Evolutionary conservation across 2,113 vertebrate genomes (phyloP), one percentile per base, ranked within the genome.

Genomic region (Ochotona curzoniae): DNA sequence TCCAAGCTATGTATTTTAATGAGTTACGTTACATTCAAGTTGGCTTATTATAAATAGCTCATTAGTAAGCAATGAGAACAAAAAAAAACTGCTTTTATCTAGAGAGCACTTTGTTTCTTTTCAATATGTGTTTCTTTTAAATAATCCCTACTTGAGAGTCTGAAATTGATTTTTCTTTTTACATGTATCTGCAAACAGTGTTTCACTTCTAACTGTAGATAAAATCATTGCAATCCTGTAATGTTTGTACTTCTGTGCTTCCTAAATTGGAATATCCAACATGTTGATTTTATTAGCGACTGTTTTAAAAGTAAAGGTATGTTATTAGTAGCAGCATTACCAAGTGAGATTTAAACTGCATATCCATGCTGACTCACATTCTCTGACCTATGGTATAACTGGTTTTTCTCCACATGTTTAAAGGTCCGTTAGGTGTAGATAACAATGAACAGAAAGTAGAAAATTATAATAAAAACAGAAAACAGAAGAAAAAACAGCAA

Each of bases 31-130:
- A 69, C 84, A 83, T 71, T 74, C 30, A 8, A 93, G 1, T 83
- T 96, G 49, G 67, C 44, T 93, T 74, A 93, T 88, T 92, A 84
- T 69, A 91, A 94, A 47, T 88, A 90, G 21, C 18, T 84, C 10
- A 54, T 88, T 94, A 89, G n/a, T 79, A 76, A 89, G 9, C 5
- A 87, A 76, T 35, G 47, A 74, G 12, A 83, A 83, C 47, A 47
- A 69, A 11, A 35, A 64, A 86, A 57, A 44, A 15, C 35, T n/a
- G 21, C 25, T 8, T 18, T 67, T 71, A 44, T 71, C 49, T 87
- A 23, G 2, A 87, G 20, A 76, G 20, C 15, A 81, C 3, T 18
- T 74, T 80, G 80, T 49, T n/a, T 90, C 30, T 93, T 93, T 61
- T 54, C 11, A 91, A 66, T 83, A 57, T 67, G 7, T 64, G 0